Evolutionary conservation across 2,888 invertebrate genomes (phyloP).

Genomic region (Ellobium chinense): DNA sequence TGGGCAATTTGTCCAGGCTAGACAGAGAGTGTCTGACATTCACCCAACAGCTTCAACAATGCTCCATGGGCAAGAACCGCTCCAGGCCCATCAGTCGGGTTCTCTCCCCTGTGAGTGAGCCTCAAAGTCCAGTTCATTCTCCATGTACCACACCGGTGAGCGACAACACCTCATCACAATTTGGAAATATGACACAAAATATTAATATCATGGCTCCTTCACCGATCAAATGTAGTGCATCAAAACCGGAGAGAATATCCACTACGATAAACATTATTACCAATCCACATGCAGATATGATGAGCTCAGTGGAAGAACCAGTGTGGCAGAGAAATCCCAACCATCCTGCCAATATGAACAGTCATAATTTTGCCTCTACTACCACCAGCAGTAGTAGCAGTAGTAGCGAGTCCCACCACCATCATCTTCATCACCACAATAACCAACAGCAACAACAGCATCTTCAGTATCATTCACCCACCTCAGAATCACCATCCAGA

Average conservation of each 20-base stretch:
- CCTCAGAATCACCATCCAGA: constrained; percentile 57
- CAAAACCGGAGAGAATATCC: constrained; percentile 65
- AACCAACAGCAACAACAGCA: not conserved
- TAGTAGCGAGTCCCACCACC: constrained; percentile 19
- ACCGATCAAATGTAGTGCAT: constrained; percentile 60
- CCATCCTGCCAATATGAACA: constrained; percentile 48
- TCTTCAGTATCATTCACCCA: not conserved
- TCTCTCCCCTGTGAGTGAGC: constrained; percentile 83
- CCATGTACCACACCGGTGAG: constrained; percentile 87
- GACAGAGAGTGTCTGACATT: constrained; percentile 84
- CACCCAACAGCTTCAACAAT: constrained; percentile 94
- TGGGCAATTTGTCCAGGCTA: constrained; percentile 49
- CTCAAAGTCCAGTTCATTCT: constrained; percentile 88
- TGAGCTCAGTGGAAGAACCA: constrained; percentile 67
- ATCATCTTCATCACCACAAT: constrained; percentile 2
- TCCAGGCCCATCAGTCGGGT: constrained; percentile 84
- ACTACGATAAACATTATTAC: constrained; percentile 72
- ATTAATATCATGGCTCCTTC: constrained; percentile 55
- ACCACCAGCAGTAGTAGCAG: constrained; percentile 56
- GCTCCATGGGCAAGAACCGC: constrained; percentile 84
- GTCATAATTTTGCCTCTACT: constrained; percentile 46
- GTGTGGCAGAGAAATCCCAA: constrained; percentile 74
- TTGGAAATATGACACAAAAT: constrained; percentile 41
- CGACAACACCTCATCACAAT: constrained; percentile 60
- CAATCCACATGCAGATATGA: constrained; percentile 72